Conservation (phyloP, 2,113 vertebrate genomes). For the Macquaria australasica region DNA sequence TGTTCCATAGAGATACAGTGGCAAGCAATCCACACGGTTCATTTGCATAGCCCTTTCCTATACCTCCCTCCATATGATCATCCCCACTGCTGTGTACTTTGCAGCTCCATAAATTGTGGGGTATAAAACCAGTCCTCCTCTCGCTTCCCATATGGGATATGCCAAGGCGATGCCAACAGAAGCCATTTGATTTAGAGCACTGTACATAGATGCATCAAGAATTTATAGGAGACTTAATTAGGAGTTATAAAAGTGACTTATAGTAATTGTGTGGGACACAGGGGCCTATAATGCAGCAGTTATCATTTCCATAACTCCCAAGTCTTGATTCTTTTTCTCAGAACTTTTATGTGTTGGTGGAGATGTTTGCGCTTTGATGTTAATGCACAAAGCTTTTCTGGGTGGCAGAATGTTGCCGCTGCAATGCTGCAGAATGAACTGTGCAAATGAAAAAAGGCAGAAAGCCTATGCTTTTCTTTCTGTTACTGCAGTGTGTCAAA, state of each 20-base stretch:
- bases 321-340: slow-evolving; percentile 57
- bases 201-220: slow-evolving; percentile 71
- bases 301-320: slow-evolving; percentile 72
- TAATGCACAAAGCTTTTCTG: slow-evolving; percentile 53
- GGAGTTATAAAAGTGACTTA: slow-evolving; percentile 78
- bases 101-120: slow-evolving; percentile 69
- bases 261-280: slow-evolving; percentile 66
- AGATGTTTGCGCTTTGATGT: slow-evolving; percentile 59
- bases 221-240: slow-evolving; percentile 79
- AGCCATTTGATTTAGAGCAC: slow-evolving; percentile 67
- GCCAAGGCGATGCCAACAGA: slow-evolving; percentile 55
- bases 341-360: slow-evolving; percentile 52
- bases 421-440: slow-evolving; percentile 26
- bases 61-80: slow-evolving; percentile 48
- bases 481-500: slow-evolving; percentile 16
- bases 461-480: slow-evolving; percentile 15
- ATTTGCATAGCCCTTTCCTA: slow-evolving; percentile 5
- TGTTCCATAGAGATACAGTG: not conserved
- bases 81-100: slow-evolving; percentile 57
- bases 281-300: slow-evolving; percentile 61
- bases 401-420: slow-evolving; percentile 25
- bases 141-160: slow-evolving; percentile 27
- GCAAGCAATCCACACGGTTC: not conserved
- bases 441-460: slow-evolving; percentile 40
- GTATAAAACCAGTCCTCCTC: slow-evolving; percentile 54